Percentiles rank a stretch among this genome's conserved stretches.
These are phyloP conservation scores for Sebastes taczanowskii DNA, from an alignment of 2,797 vertebrate genomes.

Conservation along the genomic window DNA sequence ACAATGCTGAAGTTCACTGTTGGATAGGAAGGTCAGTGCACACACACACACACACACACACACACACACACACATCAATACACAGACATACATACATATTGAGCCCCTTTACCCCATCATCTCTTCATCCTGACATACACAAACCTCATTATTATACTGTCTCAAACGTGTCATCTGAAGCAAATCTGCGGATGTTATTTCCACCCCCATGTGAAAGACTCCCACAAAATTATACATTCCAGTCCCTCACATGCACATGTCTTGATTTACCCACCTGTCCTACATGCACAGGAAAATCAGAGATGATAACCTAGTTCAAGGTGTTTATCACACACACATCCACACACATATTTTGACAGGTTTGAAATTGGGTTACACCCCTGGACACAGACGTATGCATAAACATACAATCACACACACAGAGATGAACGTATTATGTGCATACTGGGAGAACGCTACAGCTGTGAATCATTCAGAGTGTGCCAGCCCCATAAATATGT, in stretches of 20 bases:
- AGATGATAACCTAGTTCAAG: conserved; percentile 1
- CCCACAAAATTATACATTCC: conserved; percentile 10
- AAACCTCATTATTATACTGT: neutral
- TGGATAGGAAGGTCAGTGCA: too few species aligned
- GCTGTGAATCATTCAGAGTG: neutral
- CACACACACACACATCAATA: neutral
- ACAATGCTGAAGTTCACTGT: too few species aligned
- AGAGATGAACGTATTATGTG: neutral
- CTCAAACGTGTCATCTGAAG: neutral
- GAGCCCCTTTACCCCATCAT: neutral
- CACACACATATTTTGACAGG: neutral
- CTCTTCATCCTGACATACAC: neutral
- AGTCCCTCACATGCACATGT: neutral
- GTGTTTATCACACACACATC: neutral
- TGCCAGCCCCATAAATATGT: neutral
- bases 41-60: neutral
- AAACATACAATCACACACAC: neutral
- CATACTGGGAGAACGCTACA: neutral
- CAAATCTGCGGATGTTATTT: conserved; percentile 25
- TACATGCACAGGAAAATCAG: neutral
- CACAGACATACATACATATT: neutral
- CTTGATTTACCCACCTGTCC: conserved; percentile 12
- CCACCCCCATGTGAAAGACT: neutral
- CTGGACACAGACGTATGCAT: neutral
- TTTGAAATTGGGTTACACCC: neutral